phyloP scores from a whole-genome alignment of 1,140 invertebrate species.

The Onthophagus taurus region DNA sequence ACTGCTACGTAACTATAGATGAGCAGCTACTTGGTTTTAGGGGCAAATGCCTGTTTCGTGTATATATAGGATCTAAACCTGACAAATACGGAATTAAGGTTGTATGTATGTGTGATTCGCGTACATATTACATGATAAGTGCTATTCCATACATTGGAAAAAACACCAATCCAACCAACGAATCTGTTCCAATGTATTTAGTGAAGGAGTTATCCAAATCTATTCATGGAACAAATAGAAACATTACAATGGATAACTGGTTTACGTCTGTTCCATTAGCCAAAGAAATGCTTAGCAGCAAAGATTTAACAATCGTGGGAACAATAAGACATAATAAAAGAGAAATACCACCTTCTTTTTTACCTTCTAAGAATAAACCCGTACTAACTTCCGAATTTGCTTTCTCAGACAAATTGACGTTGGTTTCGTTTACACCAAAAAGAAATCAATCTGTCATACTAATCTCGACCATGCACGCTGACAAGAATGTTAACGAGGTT shows the following conservation, averaged over 20 bases:
- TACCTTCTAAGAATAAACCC: background rate
- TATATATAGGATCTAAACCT: no score
- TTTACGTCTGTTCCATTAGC: slow-evolving; percentile 11
- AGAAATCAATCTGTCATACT: slow-evolving; percentile 14
- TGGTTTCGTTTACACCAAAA: slow-evolving; percentile 35
- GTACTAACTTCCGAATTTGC: slow-evolving; percentile 25
- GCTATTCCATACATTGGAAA: slow-evolving; percentile 6
- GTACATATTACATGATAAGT: slow-evolving; percentile 7
- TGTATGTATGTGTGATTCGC: slow-evolving; percentile 8
- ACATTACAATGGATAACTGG: slow-evolving; percentile 13
- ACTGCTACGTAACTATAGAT: no score
- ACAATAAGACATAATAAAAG: slow-evolving; percentile 29
- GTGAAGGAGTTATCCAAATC: slow-evolving; percentile 2
- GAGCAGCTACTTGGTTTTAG: no score
- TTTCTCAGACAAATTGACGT: slow-evolving; percentile 29
- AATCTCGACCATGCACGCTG: background rate
- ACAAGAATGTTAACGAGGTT: background rate
- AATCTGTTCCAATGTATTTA: slow-evolving; percentile 7
- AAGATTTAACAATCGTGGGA: slow-evolving; percentile 29
- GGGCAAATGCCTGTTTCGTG: no score
- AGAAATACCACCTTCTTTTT: slow-evolving; percentile 25
- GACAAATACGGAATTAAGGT: background rate
- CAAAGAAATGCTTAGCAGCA: slow-evolving; percentile 17
- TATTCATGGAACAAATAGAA: slow-evolving; percentile 13
- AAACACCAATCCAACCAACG: no score